Evolutionary conservation across 2,888 invertebrate genomes (phyloP), one percentile per base, ranked within the genome.

Genomic region (Diarsia dahlii): DNA sequence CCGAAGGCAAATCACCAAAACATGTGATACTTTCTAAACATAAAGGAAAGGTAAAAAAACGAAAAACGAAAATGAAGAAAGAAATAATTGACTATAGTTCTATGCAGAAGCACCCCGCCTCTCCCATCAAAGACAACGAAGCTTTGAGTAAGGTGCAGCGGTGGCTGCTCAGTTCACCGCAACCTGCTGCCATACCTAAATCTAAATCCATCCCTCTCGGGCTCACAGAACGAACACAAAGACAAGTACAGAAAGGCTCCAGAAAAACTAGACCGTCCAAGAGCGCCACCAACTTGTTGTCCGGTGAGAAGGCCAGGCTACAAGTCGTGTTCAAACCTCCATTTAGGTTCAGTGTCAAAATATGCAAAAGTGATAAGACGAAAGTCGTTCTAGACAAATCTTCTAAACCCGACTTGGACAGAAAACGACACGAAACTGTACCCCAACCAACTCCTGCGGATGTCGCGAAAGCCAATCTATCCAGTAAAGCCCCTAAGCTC

Each of bases 271-370:
- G 97, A 89, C 96, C 97, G 84, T 97, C 97, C 85, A 98, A 98
- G 89, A 98, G 98, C 89, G 97, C 98, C 80, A 98, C 98, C 28
- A 98, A 98, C 89, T 96, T 98, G 58, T 94, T 97, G n/a, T 95
- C 96, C 63, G 96, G 96, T 74, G 97, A 97, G 88, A 98, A 98
- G 92, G 97, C 98, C 18, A 97, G 98, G 84, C 95, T 98, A 39
- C 98, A 98, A 93, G 98, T 98, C 54, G 98, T 98, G 46, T 98
- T 98, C 93, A 98, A 98, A 92, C 98, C 98, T 70, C 98, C 98
- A 18, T 98, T 98, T 94, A 98, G 98, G 90, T 98, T 98, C 93
- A 98, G 98, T 92, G 97, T 98, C 73, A 98, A 98, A 91, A 97
- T 98, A 82, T 97, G 97, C 78, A 98, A 98, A 90, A 97, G 98